These are phyloP conservation scores for Mesocricetus auratus DNA, from an alignment of 2,113 vertebrate genomes.

Conservation along the genomic window DNA sequence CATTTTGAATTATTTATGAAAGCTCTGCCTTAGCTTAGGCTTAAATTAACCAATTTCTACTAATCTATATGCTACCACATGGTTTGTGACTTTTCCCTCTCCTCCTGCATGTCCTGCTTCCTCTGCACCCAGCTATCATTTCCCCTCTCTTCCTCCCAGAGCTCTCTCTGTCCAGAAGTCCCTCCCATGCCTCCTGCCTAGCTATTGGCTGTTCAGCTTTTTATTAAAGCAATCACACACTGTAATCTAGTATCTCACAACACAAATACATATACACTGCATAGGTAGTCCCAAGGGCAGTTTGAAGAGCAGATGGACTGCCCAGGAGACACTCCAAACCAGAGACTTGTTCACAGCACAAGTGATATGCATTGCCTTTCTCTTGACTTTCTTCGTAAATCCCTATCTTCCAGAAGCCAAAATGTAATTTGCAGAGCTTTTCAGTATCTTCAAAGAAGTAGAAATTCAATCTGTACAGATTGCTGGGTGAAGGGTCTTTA, in stretches of 20 bases:
- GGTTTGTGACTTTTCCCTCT: background rate
- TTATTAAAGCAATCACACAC: background rate
- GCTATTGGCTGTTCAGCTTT: background rate
- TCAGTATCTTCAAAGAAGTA: slow-evolving; percentile 41
- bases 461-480: slow-evolving; percentile 53
- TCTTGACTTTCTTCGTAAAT: slow-evolving; percentile 48
- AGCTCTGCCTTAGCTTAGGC: background rate
- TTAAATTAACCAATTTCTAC: background rate
- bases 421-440: slow-evolving; percentile 53
- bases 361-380: background rate
- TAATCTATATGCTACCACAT: background rate
- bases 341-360: background rate
- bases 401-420: slow-evolving; percentile 8
- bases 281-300: background rate
- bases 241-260: background rate
- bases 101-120: background rate
- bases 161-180: background rate
- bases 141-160: background rate
- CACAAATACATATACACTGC: background rate
- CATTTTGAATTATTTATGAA: background rate
- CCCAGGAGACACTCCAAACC: background rate
- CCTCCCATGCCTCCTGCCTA: background rate
- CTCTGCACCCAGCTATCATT: background rate
- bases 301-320: too few relatives aligned
- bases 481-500: slow-evolving; percentile 61